These are phyloP conservation scores for Spondyliosoma cantharus DNA, from an alignment of 2,797 vertebrate genomes.

Conservation along the genomic window DNA sequence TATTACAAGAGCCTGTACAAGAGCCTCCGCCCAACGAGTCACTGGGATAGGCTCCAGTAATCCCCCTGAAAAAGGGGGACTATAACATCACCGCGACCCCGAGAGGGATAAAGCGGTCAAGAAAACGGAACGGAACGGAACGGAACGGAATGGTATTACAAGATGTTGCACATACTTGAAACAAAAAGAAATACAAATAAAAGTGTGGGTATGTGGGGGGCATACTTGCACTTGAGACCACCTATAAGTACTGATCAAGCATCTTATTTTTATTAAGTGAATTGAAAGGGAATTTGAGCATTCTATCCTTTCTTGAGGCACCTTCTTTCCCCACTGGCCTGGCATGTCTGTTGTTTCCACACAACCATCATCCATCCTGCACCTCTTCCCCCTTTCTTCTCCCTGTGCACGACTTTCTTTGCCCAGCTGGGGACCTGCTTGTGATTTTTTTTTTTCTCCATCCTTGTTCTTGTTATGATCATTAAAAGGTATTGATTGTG, in stretches of 20 bases:
- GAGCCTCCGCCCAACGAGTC: no score
- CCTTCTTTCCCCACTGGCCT: background rate
- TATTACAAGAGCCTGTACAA: constrained; percentile 8
- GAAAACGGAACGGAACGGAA: no score
- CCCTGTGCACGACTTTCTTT: background rate
- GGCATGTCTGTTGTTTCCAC: background rate
- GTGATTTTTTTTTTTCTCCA: constrained; percentile 11
- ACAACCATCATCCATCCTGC: background rate
- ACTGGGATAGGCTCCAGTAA: no score
- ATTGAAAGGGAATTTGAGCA: background rate
- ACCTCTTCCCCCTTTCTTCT: constrained; percentile 18
- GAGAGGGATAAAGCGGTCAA: no score
- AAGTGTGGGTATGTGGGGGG: background rate
- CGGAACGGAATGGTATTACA: background rate
- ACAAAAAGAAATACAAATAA: background rate
- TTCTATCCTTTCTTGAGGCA: background rate
- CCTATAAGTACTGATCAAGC: background rate
- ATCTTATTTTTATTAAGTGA: constrained; percentile 9
- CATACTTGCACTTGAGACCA: background rate
- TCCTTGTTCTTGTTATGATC: constrained; percentile 1
- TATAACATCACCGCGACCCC: no score
- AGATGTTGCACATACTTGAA: background rate
- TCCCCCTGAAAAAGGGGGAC: no score
- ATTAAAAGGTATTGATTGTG: background rate
- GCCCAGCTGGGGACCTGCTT: background rate